Conservation (phyloP, 2,888 invertebrate species). For the Dolichomitus sp. region DNA sequence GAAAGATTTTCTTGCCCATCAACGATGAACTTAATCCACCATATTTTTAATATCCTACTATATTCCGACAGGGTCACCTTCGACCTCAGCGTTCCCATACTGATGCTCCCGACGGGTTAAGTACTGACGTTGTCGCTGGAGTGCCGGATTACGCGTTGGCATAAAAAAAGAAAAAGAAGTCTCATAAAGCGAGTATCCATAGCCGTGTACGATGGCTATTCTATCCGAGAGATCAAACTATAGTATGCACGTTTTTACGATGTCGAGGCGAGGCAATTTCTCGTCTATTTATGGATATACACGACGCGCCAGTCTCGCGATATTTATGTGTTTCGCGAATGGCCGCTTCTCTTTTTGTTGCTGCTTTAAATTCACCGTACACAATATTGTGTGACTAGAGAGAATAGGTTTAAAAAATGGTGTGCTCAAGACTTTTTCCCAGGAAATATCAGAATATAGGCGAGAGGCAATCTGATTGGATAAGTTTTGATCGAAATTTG, state of each 20-base stretch:
- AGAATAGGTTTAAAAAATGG: conserved; percentile 36
- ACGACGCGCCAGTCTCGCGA: conserved; percentile 16
- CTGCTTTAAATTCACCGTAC: conserved; percentile 12
- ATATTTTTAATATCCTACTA: conserved; percentile 46
- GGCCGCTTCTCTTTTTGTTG: conserved; percentile 16
- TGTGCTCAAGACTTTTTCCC: conserved; percentile 10
- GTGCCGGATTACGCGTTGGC: conserved; percentile 50
- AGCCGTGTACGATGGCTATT: conserved; percentile 21
- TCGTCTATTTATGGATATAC: conserved; percentile 49
- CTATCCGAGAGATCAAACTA: conserved; percentile 35
- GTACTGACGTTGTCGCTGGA: conserved; percentile 18
- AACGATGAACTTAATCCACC: conserved; percentile 45
- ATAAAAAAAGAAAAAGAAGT: conserved; percentile 38
- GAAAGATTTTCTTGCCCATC: conserved; percentile 25
- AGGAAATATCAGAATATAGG: conserved; percentile 27
- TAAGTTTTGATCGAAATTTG: conserved; percentile 47
- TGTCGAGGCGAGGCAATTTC: conserved; percentile 48
- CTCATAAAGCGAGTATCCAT: conserved; percentile 42
- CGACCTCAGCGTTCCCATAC: conserved; percentile 27
- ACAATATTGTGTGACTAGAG: conserved; percentile 18
- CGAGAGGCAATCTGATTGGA: conserved; percentile 54
- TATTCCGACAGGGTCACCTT: conserved; percentile 22
- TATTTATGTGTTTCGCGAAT: conserved; percentile 48
- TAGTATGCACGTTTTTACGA: conserved; percentile 56
- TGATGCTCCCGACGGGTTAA: conserved; percentile 31